These are phyloP conservation scores for Orchestia grillus DNA, from an alignment of 1,140 invertebrate genomes.

Conservation along the genomic window DNA sequence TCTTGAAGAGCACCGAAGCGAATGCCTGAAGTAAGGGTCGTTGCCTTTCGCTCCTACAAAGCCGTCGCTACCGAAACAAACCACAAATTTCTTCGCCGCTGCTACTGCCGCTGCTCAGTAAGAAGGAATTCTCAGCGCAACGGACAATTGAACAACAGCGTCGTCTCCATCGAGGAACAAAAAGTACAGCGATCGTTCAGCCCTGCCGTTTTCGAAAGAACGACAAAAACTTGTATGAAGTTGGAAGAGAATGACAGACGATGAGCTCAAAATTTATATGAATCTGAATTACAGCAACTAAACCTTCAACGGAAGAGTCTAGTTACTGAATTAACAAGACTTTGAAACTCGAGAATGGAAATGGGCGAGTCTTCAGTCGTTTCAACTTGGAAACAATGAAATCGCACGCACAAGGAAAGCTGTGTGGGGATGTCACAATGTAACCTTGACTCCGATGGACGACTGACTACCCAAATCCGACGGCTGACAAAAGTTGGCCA, in stretches of 20 bases:
- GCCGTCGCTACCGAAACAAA: slow-evolving; percentile 34
- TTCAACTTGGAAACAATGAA: slow-evolving; percentile 19
- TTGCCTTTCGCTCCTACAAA: slow-evolving; percentile 23
- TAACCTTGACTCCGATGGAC: slow-evolving; percentile 11
- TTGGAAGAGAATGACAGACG: background rate
- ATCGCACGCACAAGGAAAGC: slow-evolving; percentile 17
- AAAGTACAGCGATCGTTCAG: background rate
- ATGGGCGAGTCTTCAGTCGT: slow-evolving; percentile 4
- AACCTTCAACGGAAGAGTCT: background rate
- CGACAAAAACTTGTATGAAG: background rate
- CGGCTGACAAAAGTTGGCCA: background rate
- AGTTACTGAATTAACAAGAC: slow-evolving; percentile 26
- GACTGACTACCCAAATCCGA: background rate
- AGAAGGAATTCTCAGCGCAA: background rate
- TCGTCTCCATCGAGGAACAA: background rate
- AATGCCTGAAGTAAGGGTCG: slow-evolving; percentile 24
- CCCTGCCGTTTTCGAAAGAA: background rate
- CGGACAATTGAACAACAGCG: slow-evolving; percentile 38
- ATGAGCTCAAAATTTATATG: background rate
- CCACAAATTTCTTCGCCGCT: slow-evolving; percentile 27
- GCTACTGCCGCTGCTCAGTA: background rate
- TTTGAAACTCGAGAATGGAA: background rate
- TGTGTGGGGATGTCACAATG: slow-evolving; percentile 14
- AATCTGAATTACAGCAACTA: slow-evolving; percentile 40
- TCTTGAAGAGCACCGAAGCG: slow-evolving; percentile 38